These are phyloP conservation scores for Poeciliopsis turneri DNA, from an alignment of 2,797 vertebrate species.

Conservation along the genomic window DNA sequence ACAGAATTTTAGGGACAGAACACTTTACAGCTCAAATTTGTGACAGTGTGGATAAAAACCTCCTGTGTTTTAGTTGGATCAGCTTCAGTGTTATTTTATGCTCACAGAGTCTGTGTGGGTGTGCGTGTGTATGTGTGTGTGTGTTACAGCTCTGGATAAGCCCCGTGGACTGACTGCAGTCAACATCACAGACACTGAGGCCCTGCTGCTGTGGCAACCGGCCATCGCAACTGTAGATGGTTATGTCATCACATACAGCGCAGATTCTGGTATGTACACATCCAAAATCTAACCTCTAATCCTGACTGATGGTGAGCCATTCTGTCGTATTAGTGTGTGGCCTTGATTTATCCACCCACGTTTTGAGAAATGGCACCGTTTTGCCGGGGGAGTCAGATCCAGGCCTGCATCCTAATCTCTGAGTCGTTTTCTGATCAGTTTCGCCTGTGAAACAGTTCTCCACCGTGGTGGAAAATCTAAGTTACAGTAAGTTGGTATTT, in stretches of 20 bases:
- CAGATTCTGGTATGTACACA: conserved; percentile 83
- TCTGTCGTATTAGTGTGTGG: background rate
- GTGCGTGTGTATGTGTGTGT: conserved; percentile 34
- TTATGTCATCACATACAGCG: conserved; percentile 90
- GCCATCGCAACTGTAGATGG: conserved; percentile 92
- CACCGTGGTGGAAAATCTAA: background rate
- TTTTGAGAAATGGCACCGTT: background rate
- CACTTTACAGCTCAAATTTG: background rate
- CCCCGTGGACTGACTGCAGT: conserved; percentile 87
- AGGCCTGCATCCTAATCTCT: background rate
- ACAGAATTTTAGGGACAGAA: background rate
- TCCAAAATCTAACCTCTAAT: background rate
- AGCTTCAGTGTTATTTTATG: background rate
- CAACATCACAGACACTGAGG: conserved; percentile 91
- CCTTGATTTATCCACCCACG: background rate
- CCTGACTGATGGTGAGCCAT: background rate
- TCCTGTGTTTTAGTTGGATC: background rate
- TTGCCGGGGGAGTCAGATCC: background rate
- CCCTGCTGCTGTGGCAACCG: conserved; percentile 92
- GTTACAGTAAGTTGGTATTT: background rate
- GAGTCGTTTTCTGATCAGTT: background rate
- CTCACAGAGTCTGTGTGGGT: background rate
- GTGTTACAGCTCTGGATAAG: conserved; percentile 87
- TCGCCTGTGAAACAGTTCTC: background rate
- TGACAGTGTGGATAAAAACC: background rate